Conservation (phyloP, 2,888 invertebrate species). For the Linnaemya vulpina region DNA sequence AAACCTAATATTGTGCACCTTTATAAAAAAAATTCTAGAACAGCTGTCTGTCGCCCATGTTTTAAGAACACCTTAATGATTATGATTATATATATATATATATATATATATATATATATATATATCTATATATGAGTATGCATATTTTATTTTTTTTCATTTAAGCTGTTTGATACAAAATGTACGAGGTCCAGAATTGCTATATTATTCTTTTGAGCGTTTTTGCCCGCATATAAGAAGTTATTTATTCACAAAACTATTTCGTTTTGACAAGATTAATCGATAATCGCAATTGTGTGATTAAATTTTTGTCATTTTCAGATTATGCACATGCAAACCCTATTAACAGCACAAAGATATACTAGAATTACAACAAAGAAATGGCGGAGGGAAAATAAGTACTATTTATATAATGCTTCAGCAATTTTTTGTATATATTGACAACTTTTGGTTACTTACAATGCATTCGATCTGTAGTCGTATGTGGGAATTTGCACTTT, state of each 20-base stretch:
- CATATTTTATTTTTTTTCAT: too few relatives aligned
- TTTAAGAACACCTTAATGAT: too few relatives aligned
- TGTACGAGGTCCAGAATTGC: too few relatives aligned
- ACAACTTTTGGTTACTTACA: slow-evolving; percentile 84
- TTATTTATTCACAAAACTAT: neutral
- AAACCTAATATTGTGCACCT: too few relatives aligned
- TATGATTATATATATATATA: too few relatives aligned
- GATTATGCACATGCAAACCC: neutral
- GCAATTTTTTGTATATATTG: too few relatives aligned
- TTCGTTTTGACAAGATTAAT: neutral
- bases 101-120: too few relatives aligned
- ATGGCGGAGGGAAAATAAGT: neutral
- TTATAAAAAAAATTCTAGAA: too few relatives aligned
- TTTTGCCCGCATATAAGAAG: neutral
- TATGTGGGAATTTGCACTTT: slow-evolving; percentile 96
- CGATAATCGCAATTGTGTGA: neutral
- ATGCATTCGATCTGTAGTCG: slow-evolving; percentile 95
- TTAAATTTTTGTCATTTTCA: neutral
- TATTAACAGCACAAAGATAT: neutral
- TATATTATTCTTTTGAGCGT: too few relatives aligned
- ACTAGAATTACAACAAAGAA: neutral
- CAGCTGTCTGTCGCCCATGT: too few relatives aligned
- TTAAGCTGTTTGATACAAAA: too few relatives aligned
- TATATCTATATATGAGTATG: too few relatives aligned
- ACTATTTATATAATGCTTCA: neutral